Base-by-base conservation (phyloP, 2,888 invertebrate genomes). In the Diogma glabrata region DNA sequence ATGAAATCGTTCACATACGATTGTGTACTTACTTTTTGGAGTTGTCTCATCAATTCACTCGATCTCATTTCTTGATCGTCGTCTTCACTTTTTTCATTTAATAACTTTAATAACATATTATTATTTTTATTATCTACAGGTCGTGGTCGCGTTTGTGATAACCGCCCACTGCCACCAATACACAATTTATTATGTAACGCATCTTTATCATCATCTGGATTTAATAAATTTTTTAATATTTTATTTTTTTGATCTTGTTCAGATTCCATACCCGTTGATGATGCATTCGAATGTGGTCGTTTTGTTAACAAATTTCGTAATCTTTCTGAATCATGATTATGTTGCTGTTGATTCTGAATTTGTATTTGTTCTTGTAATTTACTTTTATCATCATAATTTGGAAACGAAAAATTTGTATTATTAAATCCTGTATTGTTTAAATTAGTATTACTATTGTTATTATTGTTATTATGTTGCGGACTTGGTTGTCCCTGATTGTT, bases 21-120 rank as follows among this genome's bases (percentile, higher is more conserved):
- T 40, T 45, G 4, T 9, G n/a, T 43, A 22, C 23, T 16, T 46
- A 46, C 46, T 58, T 71, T 71, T 53, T 72, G 67, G 38, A 72
- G 59, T 58, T 78, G 77, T 1, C 77, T 75, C 54, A 78, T 69
- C 23, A 79, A 64, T 49, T 76, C 79, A 59, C 77, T 75, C 60
- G 69, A 51, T 60, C 57, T 26, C 75, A 59, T 75, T 73, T 57
- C 71, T 71, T 82, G 84, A 53, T 81, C 80, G 58, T 87, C 87
- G 59, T 87, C 86, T 60, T 87, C 87, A 53, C 80, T 83, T 69
- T 84, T 87, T 57, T 87, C 86, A 64, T 87, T 89, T 56, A 89
- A 72, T 67, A 90, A 77, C 86, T 88, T 65, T 19, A 67, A 68
- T 56, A 50, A 38, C 51, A 53, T 66, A 53, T 63, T 58, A n/a